Percentiles rank a stretch among this genome's conserved stretches.
phyloP scores from a whole-genome alignment of 2,888 invertebrate genomes.

The Meta bourneti region DNA sequence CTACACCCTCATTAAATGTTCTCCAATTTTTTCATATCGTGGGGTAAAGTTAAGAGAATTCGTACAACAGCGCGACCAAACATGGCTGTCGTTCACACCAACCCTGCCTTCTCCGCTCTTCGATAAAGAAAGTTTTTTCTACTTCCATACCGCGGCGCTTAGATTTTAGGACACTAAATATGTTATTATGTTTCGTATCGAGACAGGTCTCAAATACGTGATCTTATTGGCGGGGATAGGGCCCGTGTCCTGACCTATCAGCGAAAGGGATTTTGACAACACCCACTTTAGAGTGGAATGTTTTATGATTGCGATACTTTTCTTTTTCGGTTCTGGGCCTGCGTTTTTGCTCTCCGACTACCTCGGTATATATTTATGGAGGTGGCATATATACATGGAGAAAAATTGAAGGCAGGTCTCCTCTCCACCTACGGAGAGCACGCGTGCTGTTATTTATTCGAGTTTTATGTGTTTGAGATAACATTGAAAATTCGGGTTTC shows the following conservation, averaged over 20 bases:
- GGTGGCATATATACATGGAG: constrained; percentile 5
- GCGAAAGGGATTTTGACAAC: constrained; percentile 51
- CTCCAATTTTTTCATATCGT: too few species aligned
- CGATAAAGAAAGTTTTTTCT: constrained; percentile 12
- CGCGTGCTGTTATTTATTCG: not conserved
- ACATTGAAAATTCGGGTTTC: too few species aligned
- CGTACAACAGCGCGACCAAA: not conserved
- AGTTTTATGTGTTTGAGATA: not conserved
- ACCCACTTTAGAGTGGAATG: constrained; percentile 56
- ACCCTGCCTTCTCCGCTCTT: not conserved
- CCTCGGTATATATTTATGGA: constrained; percentile 33
- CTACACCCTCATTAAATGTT: too few species aligned
- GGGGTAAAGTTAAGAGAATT: not conserved
- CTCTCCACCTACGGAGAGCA: not conserved
- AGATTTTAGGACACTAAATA: constrained; percentile 73
- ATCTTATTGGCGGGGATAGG: constrained; percentile 60
- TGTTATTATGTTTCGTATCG: constrained; percentile 71
- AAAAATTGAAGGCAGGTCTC: not conserved
- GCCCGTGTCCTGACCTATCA: constrained; percentile 72
- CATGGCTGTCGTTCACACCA: not conserved
- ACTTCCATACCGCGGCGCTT: constrained; percentile 54
- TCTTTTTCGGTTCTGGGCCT: not conserved
- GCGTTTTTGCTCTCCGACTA: not conserved
- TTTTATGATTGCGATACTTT: constrained; percentile 38
- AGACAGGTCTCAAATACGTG: constrained; percentile 70